Conservation (phyloP, 2,888 invertebrate species). For the Temnothorax rugatulus region DNA sequence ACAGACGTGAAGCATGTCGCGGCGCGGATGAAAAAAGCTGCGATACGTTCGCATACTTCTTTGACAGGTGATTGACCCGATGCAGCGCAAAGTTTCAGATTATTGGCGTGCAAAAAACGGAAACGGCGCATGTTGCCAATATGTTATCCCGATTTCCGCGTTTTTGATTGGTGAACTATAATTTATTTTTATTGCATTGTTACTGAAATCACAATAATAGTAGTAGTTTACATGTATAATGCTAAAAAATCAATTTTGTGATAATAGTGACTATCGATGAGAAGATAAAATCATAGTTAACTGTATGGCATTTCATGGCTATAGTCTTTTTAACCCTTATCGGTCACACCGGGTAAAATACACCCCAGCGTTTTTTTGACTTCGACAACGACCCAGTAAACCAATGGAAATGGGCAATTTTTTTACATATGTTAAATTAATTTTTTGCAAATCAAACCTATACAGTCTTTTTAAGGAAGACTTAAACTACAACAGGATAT, state of each 20-base stretch:
- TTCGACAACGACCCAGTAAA: too few species aligned
- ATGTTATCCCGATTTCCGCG: neutral
- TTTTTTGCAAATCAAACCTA: too few species aligned
- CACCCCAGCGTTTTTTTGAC: too few species aligned
- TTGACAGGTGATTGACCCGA: constrained; percentile 49
- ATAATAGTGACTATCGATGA: too few species aligned
- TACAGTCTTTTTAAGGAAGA: too few species aligned
- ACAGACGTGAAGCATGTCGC: constrained; percentile 48
- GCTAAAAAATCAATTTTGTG: neutral
- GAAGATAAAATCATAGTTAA: neutral
- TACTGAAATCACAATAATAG: neutral
- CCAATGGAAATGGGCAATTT: too few species aligned
- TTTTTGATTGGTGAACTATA: neutral
- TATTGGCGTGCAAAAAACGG: constrained; percentile 34
- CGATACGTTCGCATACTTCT: constrained; percentile 46
- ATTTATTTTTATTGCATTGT: neutral
- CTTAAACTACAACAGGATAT: too few species aligned
- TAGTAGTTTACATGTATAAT: constrained; percentile 10
- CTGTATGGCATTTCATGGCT: neutral
- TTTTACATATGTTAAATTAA: too few species aligned
- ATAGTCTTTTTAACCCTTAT: neutral
- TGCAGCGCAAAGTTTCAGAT: constrained; percentile 33
- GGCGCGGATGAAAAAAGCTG: constrained; percentile 39
- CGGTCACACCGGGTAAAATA: too few species aligned
- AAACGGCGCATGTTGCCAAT: constrained; percentile 22